A percentile compares a stretch with the other conserved stretches of the same genome.
Evolutionary conservation across 2,113 vertebrate genomes (phyloP).

Genomic region (Neodon shergylaensis): DNA sequence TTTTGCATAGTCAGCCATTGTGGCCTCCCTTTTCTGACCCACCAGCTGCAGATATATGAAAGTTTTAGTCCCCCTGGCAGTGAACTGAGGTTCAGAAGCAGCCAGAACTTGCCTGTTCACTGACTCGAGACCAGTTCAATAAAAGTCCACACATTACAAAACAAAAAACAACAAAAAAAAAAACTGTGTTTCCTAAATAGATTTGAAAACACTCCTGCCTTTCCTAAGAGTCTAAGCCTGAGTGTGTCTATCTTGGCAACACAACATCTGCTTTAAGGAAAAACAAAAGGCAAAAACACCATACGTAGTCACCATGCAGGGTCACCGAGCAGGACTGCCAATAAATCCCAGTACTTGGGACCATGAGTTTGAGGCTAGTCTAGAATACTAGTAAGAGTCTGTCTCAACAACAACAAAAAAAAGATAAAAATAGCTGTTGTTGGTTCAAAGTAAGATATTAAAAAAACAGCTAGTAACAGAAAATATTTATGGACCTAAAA

Average conservation of each 20-base stretch:
- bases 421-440: not conserved
- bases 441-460: conserved; percentile 18
- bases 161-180: not conserved
- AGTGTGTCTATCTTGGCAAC: not conserved
- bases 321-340: not conserved
- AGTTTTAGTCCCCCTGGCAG: not conserved
- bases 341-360: not conserved
- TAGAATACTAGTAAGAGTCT: not conserved
- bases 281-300: not conserved
- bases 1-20: not conserved
- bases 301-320: not conserved
- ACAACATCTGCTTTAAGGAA: not conserved
- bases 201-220: not conserved
- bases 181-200: not conserved
- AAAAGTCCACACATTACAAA: not conserved
- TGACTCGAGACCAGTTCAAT: not conserved
- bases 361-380: not conserved
- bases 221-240: not conserved
- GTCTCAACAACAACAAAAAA: no score
- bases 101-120: not conserved
- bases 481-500: conserved; percentile 40
- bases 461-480: conserved; percentile 17
- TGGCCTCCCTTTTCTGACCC: not conserved
- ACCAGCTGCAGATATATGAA: not conserved
- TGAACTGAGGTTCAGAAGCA: not conserved